Base-by-base conservation (phyloP, 2,113 vertebrate genomes). In the Ellobius talpinus region DNA sequence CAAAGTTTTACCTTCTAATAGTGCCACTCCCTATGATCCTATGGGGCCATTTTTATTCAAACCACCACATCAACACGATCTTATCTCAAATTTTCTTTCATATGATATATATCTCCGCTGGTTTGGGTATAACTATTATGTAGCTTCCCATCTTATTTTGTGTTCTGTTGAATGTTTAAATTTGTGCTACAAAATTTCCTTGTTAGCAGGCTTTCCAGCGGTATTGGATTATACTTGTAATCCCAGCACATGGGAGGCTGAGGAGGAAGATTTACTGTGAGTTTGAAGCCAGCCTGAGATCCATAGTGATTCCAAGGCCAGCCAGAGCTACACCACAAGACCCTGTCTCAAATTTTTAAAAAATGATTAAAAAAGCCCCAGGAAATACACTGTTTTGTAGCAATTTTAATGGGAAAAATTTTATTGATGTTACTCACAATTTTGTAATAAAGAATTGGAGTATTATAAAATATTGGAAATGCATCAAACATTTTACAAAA, bases 61-160 rank as follows among this genome's bases (percentile, higher is more conserved):
- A 33, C 31, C 13, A 33, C 31, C 31, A 33, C 66, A 33, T 1
- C 1, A 23, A 55, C 0, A 1, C 63, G n/a, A n/a, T 58, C 11
- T 82, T 66, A 52, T 79, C 47, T 68, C 81, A 76, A 89, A 29
- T 23, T 73, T 61, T 47, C 13, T 73, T 90, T 26, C 8, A 66
- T 2, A 33, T 85, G 61, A 4, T 77, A 52, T 31, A 26, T 47
- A 47, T 58, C 21, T n/a, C 36, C 85, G 47, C 13, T 68, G 10
- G 87, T 92, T 91, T 90, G 90, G 7, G 66, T 58, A 73, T 74
- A 87, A 61, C 76, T 74, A 68, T 31, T 55, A 89, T 58, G 3
- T 29, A 85, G 19, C 26, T 87, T 61, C 19, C n/a, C 12, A 65
- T 24, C 16, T 95, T 76, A 87, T 52, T 87, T 45, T 95, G 70